These are phyloP conservation scores for Rhopalosiphum maidis DNA, from an alignment of 1,140 invertebrate genomes.

Conservation along the genomic window DNA sequence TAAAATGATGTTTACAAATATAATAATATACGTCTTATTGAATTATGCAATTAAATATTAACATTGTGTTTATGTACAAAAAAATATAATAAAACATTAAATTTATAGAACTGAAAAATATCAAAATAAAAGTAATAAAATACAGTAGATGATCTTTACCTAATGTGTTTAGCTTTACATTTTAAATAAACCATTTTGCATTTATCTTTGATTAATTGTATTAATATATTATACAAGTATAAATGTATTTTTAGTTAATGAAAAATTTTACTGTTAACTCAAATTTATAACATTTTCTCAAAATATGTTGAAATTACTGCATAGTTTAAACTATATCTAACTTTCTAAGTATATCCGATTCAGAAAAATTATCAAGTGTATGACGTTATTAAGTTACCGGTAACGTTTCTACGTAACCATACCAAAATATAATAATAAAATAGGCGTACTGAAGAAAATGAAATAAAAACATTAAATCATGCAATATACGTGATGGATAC, in stretches of 20 bases:
- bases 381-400: slow-evolving; percentile 35
- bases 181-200: background rate
- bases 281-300: background rate
- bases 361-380: slow-evolving; percentile 7
- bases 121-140: background rate
- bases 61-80: background rate
- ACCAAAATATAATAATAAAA: slow-evolving; percentile 47
- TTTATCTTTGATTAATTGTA: background rate
- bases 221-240: background rate
- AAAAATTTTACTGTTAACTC: background rate
- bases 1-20: background rate
- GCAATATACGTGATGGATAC: slow-evolving; percentile 22
- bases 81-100: background rate
- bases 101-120: background rate
- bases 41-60: background rate
- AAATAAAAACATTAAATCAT: slow-evolving; percentile 24
- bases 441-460: background rate
- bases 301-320: background rate
- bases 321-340: background rate
- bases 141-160: no score
- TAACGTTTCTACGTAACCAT: background rate
- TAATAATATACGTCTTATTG: no score
- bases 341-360: slow-evolving; percentile 32
- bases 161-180: no score
- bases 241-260: background rate